Evolutionary conservation across 2,113 vertebrate species (phyloP).

Genomic region (Poicephalus meyeri): DNA sequence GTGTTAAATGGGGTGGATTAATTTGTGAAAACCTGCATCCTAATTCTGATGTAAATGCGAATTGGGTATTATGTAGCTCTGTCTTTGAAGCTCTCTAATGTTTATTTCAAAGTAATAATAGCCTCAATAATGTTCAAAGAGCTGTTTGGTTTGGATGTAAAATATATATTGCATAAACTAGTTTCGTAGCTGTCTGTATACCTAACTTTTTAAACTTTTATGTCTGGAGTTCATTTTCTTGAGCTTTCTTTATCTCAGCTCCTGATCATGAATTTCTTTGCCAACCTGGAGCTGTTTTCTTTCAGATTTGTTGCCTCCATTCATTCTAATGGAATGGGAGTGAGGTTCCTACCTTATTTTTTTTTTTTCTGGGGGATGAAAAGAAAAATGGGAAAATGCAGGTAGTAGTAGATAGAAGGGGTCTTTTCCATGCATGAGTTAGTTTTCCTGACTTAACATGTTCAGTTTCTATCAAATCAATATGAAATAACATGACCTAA

Average conservation of each 20-base stretch:
- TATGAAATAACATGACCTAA: not conserved
- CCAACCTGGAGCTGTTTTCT: constrained; percentile 34
- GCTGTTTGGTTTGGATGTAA: constrained; percentile 44
- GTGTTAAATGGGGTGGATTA: not conserved
- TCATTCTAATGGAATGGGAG: not conserved
- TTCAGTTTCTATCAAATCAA: not conserved
- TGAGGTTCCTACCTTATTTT: not conserved
- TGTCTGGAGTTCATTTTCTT: constrained; percentile 45
- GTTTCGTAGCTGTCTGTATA: not conserved
- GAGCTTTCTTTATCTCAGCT: constrained; percentile 38
- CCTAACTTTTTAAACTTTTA: not conserved
- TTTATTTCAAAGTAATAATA: constrained; percentile 59
- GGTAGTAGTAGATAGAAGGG: not conserved
- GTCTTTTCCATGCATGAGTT: not conserved
- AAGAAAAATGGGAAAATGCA: constrained; percentile 11
- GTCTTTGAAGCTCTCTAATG: constrained; percentile 30
- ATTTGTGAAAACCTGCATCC: not conserved
- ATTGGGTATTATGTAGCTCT: constrained; percentile 6
- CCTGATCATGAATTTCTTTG: constrained; percentile 20
- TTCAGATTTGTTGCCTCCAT: not conserved
- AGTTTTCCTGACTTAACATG: constrained; percentile 24
- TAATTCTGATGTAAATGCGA: constrained; percentile 15
- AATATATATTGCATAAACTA: constrained; percentile 19
- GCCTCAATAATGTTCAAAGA: constrained; percentile 36
- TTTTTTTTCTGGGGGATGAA: not conserved